Percentiles rank a stretch among this genome's conserved stretches.
phyloP scores from a whole-genome alignment of 2,888 invertebrate genomes.

The Lathronympha strigana region DNA sequence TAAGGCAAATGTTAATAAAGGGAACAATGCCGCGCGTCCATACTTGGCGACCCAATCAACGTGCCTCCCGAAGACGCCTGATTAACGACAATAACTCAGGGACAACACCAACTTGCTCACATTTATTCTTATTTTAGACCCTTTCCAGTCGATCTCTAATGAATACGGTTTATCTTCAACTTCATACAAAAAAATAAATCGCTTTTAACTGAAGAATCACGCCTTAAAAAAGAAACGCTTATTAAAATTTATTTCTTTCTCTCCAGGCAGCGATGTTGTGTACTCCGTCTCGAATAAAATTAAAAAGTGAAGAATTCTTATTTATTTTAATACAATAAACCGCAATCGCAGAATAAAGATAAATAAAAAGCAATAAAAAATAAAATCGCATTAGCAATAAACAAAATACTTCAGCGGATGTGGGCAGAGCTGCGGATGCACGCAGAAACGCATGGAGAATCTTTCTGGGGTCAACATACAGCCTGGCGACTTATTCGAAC shows the following conservation, averaged over 20 bases:
- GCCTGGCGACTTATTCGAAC: neutral
- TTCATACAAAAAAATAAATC: conserved; percentile 84
- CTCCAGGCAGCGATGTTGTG: conserved; percentile 81
- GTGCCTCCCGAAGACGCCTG: conserved; percentile 70
- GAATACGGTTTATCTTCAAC: conserved; percentile 83
- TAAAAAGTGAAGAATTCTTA: conserved; percentile 84
- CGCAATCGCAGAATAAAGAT: conserved; percentile 85
- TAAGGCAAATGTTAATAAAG: conserved; percentile 69
- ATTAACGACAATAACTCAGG: conserved; percentile 81
- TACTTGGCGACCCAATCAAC: conserved; percentile 69
- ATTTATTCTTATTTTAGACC: conserved; percentile 81
- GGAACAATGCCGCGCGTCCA: conserved; percentile 63
- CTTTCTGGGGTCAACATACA: neutral
- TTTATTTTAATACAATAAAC: conserved; percentile 85
- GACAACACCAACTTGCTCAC: conserved; percentile 78
- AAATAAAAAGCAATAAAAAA: conserved; percentile 84
- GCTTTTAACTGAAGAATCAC: conserved; percentile 84
- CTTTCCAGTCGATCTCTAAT: conserved; percentile 83
- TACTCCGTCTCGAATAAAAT: conserved; percentile 82
- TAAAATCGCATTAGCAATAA: conserved; percentile 85
- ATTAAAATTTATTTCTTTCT: conserved; percentile 85
- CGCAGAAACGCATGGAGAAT: conserved; percentile 61
- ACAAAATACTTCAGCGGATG: conserved; percentile 85
- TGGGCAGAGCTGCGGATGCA: conserved; percentile 77
- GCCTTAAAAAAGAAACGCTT: conserved; percentile 84